phyloP scores from a whole-genome alignment of 2,113 vertebrate genomes.

The Spheniscus mendiculus region DNA sequence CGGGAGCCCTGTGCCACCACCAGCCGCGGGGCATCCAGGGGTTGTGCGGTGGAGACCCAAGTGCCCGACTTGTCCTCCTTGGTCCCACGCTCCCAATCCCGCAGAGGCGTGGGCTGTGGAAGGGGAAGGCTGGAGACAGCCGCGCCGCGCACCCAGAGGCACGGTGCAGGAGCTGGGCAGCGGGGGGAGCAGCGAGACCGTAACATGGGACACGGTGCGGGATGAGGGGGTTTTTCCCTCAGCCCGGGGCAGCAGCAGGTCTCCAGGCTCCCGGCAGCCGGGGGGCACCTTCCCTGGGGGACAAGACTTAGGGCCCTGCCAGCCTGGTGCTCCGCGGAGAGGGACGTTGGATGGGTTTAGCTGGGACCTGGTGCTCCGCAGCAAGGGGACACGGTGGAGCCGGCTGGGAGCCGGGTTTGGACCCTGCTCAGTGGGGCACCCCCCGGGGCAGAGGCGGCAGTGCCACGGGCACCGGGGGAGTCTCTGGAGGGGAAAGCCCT shows the following conservation, averaged over 20 bases:
- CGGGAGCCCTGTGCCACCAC: neutral
- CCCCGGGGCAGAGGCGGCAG: neutral
- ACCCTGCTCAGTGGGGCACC: neutral
- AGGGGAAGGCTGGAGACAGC: neutral
- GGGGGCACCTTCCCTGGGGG: neutral
- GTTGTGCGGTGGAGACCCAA: neutral
- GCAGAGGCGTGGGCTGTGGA: neutral
- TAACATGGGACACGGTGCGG: rapidly evolving
- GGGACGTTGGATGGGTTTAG: too few relatives aligned
- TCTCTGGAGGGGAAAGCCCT: neutral
- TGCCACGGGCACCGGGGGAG: rapidly evolving
- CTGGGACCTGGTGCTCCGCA: rapidly evolving
- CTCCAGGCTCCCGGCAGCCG: neutral
- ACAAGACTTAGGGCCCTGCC: too few relatives aligned
- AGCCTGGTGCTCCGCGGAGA: too few relatives aligned
- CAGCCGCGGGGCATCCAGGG: neutral
- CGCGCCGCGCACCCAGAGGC: too few relatives aligned
- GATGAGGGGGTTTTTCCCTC: rapidly evolving
- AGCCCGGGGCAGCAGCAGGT: neutral
- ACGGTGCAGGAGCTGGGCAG: neutral
- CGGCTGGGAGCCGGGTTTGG: neutral
- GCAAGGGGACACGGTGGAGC: rapidly evolving
- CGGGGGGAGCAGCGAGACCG: neutral
- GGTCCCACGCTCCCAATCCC: neutral
- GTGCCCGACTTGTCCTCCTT: neutral